Evolutionary conservation across 2,888 invertebrate species (phyloP).

Genomic region (Notocelia uddmanniana): DNA sequence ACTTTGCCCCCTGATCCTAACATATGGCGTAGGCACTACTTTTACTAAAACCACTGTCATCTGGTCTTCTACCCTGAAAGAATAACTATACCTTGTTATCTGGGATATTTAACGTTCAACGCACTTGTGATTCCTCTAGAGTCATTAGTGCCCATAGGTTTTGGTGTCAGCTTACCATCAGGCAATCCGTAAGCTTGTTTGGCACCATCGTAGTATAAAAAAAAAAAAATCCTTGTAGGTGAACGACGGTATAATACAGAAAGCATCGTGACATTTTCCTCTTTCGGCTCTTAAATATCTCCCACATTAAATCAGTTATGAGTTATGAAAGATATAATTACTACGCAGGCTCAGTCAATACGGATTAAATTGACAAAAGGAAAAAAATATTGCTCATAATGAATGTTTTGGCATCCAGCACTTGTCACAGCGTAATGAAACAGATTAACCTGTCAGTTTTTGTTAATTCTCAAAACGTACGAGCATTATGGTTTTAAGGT

Average conservation of each 20-base stretch:
- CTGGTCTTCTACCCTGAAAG: too few relatives aligned
- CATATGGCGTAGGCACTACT: too few relatives aligned
- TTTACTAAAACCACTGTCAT: too few relatives aligned
- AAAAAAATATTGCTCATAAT: constrained; percentile 18
- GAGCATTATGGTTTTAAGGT: constrained; percentile 26
- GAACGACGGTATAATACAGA: not conserved
- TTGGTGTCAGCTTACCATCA: too few relatives aligned
- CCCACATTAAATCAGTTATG: constrained; percentile 7
- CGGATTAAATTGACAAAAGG: constrained; percentile 7
- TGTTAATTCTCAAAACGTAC: constrained; percentile 30
- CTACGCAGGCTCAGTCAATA: constrained; percentile 1
- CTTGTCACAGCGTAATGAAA: constrained; percentile 22
- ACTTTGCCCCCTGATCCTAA: too few relatives aligned
- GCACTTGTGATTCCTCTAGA: too few relatives aligned
- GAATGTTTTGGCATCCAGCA: constrained; percentile 32
- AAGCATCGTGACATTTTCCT: not conserved
- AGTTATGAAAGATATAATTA: constrained; percentile 9
- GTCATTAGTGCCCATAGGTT: too few relatives aligned
- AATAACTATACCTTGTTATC: too few relatives aligned
- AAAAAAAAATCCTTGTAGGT: too few relatives aligned
- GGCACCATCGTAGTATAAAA: too few relatives aligned
- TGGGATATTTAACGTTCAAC: too few relatives aligned
- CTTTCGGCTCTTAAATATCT: not conserved
- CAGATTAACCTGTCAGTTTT: constrained; percentile 35
- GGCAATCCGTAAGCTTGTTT: too few relatives aligned